Evolutionary conservation across 2,888 invertebrate genomes (phyloP).

Genomic region (Cryptocheilus praepositus): DNA sequence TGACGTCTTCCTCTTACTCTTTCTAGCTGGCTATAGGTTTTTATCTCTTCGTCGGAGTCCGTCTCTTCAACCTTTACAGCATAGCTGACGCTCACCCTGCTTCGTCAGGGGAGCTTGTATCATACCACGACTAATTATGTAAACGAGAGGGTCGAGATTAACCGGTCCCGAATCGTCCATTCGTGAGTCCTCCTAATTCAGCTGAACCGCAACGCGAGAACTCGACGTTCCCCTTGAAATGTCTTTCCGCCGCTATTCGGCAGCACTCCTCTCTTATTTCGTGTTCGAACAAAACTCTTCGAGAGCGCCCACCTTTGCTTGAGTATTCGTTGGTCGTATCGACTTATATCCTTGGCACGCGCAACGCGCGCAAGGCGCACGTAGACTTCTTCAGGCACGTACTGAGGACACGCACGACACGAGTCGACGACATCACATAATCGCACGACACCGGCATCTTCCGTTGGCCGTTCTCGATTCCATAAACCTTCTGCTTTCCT

Average conservation of each 20-base stretch:
- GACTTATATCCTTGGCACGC: too few species aligned
- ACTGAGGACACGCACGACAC: too few species aligned
- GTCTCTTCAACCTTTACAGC: constrained; percentile 26
- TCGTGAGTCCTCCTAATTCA: constrained; percentile 48
- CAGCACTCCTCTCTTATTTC: background rate
- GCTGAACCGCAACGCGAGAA: background rate
- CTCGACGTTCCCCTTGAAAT: too few species aligned
- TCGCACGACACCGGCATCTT: too few species aligned
- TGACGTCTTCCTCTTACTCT: constrained; percentile 19
- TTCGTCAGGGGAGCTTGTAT: constrained; percentile 32
- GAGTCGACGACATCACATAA: too few species aligned
- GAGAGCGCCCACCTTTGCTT: too few species aligned
- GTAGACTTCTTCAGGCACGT: too few species aligned
- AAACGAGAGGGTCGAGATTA: constrained; percentile 58
- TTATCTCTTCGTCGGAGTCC: background rate
- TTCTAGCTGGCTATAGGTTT: constrained; percentile 9
- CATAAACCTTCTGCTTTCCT: too few species aligned
- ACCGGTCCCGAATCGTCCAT: constrained; percentile 59
- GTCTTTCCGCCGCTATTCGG: too few species aligned
- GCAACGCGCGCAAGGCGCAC: too few species aligned
- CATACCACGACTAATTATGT: constrained; percentile 50
- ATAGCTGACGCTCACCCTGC: constrained; percentile 37
- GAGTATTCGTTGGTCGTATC: too few species aligned
- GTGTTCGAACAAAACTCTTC: background rate
- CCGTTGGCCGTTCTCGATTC: too few species aligned